Conservation (phyloP, 1,140 invertebrate species). For the Anoplolepis gracilipes region DNA sequence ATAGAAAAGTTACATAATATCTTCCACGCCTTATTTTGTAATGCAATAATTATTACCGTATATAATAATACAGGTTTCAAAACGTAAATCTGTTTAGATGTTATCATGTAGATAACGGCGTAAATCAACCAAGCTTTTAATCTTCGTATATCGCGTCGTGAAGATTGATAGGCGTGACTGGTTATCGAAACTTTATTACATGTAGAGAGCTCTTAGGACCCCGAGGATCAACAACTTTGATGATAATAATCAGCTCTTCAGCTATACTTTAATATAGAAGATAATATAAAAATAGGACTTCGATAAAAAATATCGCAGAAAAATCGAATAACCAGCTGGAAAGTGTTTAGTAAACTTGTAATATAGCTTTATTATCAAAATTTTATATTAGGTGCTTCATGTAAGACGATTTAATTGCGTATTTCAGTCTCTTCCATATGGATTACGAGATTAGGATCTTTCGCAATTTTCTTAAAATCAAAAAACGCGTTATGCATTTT, state of each 20-base stretch:
- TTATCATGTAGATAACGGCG: conserved; percentile 12
- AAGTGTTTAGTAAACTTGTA: neutral
- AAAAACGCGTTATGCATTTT: neutral
- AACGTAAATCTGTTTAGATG: neutral
- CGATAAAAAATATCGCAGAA: neutral
- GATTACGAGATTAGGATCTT: neutral
- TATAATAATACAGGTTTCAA: conserved; percentile 2
- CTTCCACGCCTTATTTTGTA: neutral
- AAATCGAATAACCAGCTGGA: neutral
- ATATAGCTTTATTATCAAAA: neutral
- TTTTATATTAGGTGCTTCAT: neutral
- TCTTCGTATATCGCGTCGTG: neutral
- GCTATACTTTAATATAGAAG: neutral
- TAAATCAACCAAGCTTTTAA: conserved; percentile 3
- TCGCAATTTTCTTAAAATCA: neutral
- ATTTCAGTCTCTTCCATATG: neutral
- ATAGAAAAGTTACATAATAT: neutral
- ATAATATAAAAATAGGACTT: neutral
- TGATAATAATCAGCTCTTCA: neutral
- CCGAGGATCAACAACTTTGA: neutral
- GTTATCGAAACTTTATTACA: conserved; percentile 34
- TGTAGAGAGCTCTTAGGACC: neutral
- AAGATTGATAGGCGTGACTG: conserved; percentile 15
- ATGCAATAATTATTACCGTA: neutral
- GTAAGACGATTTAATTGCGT: neutral